phyloP scores from a whole-genome alignment of 2,113 vertebrate species.

The Dicaeum eximium region DNA sequence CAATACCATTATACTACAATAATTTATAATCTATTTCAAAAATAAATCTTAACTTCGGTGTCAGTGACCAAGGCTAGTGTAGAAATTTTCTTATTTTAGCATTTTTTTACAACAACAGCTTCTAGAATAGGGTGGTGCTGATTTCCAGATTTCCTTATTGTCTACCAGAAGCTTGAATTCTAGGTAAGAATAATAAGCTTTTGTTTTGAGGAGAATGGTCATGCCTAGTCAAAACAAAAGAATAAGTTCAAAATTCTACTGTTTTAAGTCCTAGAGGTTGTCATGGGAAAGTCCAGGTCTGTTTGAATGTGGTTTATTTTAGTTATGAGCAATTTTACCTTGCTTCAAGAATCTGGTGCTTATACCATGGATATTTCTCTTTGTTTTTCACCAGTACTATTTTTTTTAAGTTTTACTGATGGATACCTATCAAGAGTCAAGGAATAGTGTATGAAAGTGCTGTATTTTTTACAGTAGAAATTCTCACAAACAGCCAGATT shows the following conservation, averaged over 20 bases:
- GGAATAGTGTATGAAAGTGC: not conserved
- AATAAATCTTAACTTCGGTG: not conserved
- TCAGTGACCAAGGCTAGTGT: not conserved
- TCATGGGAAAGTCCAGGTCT: constrained; percentile 3
- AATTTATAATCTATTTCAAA: not conserved
- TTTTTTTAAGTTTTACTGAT: not conserved
- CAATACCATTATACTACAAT: not conserved
- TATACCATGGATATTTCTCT: not conserved
- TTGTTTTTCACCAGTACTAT: not conserved
- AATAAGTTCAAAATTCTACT: not conserved
- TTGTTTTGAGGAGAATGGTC: not conserved
- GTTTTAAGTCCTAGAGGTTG: not conserved
- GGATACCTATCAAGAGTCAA: not conserved
- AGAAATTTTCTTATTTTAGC: not conserved
- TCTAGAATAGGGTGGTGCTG: not conserved
- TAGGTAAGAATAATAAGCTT: not conserved
- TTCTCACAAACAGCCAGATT: not conserved
- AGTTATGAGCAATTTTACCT: not conserved
- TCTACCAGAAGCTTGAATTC: not conserved
- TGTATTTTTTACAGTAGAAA: not conserved
- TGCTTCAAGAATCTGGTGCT: not conserved
- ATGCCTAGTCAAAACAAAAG: not conserved
- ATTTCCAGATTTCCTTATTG: not conserved
- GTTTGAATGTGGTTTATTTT: not conserved
- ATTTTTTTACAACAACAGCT: not conserved